Conservation (phyloP, 2,797 vertebrate genomes). For the Salarias fasciatus region DNA sequence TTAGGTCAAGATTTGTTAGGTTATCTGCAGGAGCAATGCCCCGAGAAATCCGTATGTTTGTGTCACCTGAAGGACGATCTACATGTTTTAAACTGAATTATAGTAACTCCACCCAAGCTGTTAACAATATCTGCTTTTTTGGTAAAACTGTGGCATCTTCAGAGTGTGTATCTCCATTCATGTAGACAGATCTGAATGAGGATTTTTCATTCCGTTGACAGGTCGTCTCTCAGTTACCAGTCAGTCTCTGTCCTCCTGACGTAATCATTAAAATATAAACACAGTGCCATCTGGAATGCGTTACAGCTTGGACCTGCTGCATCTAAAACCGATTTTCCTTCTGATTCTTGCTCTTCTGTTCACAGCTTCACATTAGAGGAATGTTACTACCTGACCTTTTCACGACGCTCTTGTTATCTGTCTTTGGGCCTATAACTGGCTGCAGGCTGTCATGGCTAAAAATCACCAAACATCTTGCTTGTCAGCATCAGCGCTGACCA, state of each 20-base stretch:
- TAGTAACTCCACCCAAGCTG: no score
- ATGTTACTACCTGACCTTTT: conserved; percentile 68
- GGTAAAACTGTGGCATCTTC: no score
- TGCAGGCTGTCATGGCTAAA: conserved; percentile 50
- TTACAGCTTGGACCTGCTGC: background rate
- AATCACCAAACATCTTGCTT: conserved; percentile 31
- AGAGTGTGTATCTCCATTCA: no score
- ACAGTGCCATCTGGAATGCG: background rate
- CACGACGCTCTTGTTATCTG: conserved; percentile 39
- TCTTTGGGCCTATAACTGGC: conserved; percentile 43
- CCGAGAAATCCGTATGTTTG: conserved; percentile 18
- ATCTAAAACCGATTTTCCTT: conserved; percentile 1
- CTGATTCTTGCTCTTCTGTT: conserved; percentile 7
- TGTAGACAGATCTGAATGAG: no score
- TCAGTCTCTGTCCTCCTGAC: no score
- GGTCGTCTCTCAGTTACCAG: no score
- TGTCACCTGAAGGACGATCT: conserved; percentile 17
- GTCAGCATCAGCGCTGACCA: conserved; percentile 31
- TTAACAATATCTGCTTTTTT: no score
- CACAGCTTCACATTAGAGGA: conserved; percentile 46
- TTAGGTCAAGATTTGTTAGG: conserved; percentile 49
- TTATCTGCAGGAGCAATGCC: conserved; percentile 21
- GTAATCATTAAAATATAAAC: conserved; percentile 1
- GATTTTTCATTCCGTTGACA: no score
- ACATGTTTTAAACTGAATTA: conserved; percentile 1